Evolutionary conservation across 1,140 invertebrate genomes (phyloP).

Genomic region (Dreissena polymorpha): DNA sequence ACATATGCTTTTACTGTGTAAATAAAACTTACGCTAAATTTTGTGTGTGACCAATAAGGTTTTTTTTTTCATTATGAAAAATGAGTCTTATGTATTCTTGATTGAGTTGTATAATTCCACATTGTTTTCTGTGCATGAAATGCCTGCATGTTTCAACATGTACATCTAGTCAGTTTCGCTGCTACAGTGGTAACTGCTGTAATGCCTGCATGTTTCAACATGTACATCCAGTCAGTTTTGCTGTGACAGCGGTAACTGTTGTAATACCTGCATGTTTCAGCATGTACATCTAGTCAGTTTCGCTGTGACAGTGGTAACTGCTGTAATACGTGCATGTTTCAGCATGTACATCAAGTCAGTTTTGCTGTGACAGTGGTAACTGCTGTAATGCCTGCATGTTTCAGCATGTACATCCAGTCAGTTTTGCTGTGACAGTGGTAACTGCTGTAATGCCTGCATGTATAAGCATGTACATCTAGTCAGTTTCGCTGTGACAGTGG

Average conservation of each 20-base stretch:
- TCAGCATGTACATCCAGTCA: conserved; percentile 5
- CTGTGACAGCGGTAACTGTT: conserved; percentile 46
- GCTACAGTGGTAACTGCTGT: conserved; percentile 44
- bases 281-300: conserved; percentile 21
- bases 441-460: too few relatives aligned
- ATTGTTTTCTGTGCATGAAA: too few relatives aligned
- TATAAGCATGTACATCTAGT: conserved; percentile 6
- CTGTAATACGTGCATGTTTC: too few relatives aligned
- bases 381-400: too few relatives aligned
- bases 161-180: conserved; percentile 21
- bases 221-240: conserved; percentile 17
- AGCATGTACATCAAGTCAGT: conserved; percentile 16
- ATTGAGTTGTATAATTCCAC: too few relatives aligned
- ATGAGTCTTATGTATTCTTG: too few relatives aligned
- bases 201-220: conserved; percentile 14
- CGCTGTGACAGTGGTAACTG: conserved; percentile 41
- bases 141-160: conserved; percentile 9
- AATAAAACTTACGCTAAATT: too few relatives aligned
- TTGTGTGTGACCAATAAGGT: too few relatives aligned
- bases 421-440: conserved; percentile 43
- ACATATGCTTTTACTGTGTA: too few relatives aligned
- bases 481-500: conserved; percentile 47
- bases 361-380: conserved; percentile 35
- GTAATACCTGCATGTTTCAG: too few relatives aligned
- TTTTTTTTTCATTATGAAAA: too few relatives aligned